Base-by-base conservation (phyloP, 2,888 invertebrate species). In the Brassicogethes aeneus region DNA sequence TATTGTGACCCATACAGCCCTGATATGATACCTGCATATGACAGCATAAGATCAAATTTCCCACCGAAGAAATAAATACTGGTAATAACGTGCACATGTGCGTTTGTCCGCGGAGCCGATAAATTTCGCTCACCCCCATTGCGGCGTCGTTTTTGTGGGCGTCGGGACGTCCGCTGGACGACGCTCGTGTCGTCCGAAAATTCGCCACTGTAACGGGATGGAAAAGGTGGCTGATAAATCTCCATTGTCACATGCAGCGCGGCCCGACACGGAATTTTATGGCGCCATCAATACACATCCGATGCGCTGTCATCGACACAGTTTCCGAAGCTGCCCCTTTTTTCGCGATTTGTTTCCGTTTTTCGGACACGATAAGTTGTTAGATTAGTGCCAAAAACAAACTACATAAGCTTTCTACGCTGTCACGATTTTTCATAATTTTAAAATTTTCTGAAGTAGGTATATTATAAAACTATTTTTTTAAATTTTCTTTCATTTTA, bases 271-370 rank as follows among this genome's bases (percentile, higher is more conserved):
- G 5, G 60, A 61, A 61, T 65, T 65, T 64, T 65, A 64, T 55
- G 59, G 58, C 54, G 60, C 63, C 63, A 66, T 66, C 65, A 66
- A 66, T 66, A 66, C 57, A 62, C 60, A 65, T 66, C 64, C 62
- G 65, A 62, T 63, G 65, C 64, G 63, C 54, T 65, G 65, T 65
- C 65, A 60, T 54, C 51, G 53, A 53, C 65, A 63, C 53, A 49
- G 23, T 23, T 23, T 23, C 23, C 23, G 23, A 23, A 23, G 23
- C 23, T 23, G 23, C n/a, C n/a, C n/a, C n/a, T n/a, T n/a, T n/a
- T n/a, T n/a, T n/a, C n/a, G n/a, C n/a, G n/a, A n/a, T n/a, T n/a
- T n/a, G n/a, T n/a, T n/a, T n/a, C n/a, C n/a, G n/a, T n/a, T n/a
- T n/a, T n/a, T n/a, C n/a, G n/a, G n/a, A n/a, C n/a, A n/a, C n/a